phyloP scores from a whole-genome alignment of 2,888 invertebrate species.

The Argyresthia goedartella region DNA sequence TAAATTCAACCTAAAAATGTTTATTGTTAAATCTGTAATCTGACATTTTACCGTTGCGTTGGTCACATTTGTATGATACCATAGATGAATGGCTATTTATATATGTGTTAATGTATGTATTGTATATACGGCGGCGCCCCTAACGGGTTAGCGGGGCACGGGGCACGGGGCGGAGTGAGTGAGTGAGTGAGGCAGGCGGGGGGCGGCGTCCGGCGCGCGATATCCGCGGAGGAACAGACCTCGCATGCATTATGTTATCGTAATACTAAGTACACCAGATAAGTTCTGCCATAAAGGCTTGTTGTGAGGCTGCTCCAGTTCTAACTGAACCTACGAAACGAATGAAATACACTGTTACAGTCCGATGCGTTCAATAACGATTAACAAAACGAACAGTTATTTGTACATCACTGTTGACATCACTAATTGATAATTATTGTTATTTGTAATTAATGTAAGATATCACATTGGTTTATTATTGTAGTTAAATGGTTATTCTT shows the following conservation, averaged over 20 bases:
- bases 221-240: constrained; percentile 38
- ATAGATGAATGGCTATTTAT: constrained; percentile 47
- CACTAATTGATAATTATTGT: constrained; percentile 14
- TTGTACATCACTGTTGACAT: constrained; percentile 17
- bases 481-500: not conserved
- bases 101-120: constrained; percentile 43
- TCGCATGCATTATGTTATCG: constrained; percentile 38
- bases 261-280: constrained; percentile 28
- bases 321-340: constrained; percentile 36
- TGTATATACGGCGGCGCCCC: too few relatives aligned
- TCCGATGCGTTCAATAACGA: constrained; percentile 8
- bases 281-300: constrained; percentile 33
- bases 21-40: constrained; percentile 49
- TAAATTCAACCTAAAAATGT: constrained; percentile 39
- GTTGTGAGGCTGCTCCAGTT: constrained; percentile 42
- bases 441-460: not conserved
- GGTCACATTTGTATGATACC: constrained; percentile 44
- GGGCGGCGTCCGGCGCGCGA: constrained; percentile 11
- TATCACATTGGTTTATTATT: constrained; percentile 3
- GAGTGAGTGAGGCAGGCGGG: constrained; percentile 19
- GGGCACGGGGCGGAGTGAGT: too few relatives aligned
- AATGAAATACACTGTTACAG: too few relatives aligned
- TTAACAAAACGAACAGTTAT: constrained; percentile 11
- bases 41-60: constrained; percentile 48
- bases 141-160: too few relatives aligned